Base-by-base conservation (phyloP, 2,888 invertebrate species). In the Cotesia congregata region DNA sequence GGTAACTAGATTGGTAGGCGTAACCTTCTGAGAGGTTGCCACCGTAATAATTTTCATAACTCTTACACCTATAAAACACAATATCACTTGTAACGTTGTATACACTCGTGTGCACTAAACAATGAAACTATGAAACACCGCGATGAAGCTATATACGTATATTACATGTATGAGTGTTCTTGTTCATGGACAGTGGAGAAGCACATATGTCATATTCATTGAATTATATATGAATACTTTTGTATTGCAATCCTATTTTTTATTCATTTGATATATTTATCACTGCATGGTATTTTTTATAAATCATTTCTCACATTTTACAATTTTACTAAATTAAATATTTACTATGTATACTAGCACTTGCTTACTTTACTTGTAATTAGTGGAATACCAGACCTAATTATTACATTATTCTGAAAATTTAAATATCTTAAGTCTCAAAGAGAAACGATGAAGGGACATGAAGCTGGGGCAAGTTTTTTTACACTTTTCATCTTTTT, bases 1-100 rank as follows among this genome's bases (percentile, higher is more conserved):
- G 72, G 72, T 69, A 75, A 71, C 76, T 85, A 88, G 88, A 88
- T 88, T 88, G 86, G 88, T 88, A 88, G 88, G 88, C 88, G 88
- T 85, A 85, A 83, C 87, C 85, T 81, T 79, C 72, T 77, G 74
- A 72, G 61, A 67, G 72, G 62, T 72, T 77, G 69, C 75, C 71
- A 60, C 79, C 39, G 74, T 77, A 71, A 74, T 77, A 77, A 71
- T 74, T 76, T 77, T 74, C 74, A 77, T 71, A 77, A 74, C 74
- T 69, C 74, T 72, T 62, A 20, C 64, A 64, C 69, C 73, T 73
- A 77, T 77, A 77, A 77, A 77, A 77, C 77, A 71, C 76, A 77
- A 77, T 77, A 74, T 69, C 65, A 77, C 77, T 72, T 69, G 73
- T 77, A 77, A 73, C 64, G 12, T 50, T 70, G 70, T 41, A 50